Evolutionary conservation across 2,888 invertebrate species (phyloP).

Genomic region (Abrostola tripartita): DNA sequence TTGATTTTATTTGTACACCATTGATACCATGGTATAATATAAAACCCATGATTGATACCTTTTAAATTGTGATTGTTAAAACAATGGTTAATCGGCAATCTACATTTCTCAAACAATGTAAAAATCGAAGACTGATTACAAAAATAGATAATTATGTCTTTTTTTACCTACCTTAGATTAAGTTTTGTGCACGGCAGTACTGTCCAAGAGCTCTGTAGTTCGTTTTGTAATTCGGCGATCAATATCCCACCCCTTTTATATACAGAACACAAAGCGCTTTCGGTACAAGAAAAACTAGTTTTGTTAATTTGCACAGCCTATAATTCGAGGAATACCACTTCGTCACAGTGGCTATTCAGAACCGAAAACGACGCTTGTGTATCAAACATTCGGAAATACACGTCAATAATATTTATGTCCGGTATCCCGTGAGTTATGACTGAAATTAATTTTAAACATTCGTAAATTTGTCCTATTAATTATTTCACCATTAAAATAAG

Average conservation of each 20-base stretch:
- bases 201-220: conserved; percentile 48
- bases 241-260: conserved; percentile 57
- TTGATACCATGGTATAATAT: no score
- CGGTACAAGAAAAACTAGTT: conserved; percentile 62
- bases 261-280: conserved; percentile 58
- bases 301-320: conserved; percentile 38
- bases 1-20: no score
- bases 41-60: no score
- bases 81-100: no score
- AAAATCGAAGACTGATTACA: neutral
- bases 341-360: conserved; percentile 42
- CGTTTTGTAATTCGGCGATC: conserved; percentile 48
- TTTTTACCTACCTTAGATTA: conserved; percentile 57
- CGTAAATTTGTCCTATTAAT: no score
- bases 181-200: conserved; percentile 34
- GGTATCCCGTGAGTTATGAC: no score
- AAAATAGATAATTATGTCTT: neutral
- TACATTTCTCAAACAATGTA: neutral
- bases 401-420: no score
- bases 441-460: no score
- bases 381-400: conserved; percentile 3
- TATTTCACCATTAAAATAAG: no score
- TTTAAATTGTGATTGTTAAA: no score
- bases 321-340: conserved; percentile 50
- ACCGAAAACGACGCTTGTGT: conserved; percentile 9